Evolutionary conservation across 2,797 vertebrate genomes (phyloP).

Genomic region (Lithobates pipiens): DNA sequence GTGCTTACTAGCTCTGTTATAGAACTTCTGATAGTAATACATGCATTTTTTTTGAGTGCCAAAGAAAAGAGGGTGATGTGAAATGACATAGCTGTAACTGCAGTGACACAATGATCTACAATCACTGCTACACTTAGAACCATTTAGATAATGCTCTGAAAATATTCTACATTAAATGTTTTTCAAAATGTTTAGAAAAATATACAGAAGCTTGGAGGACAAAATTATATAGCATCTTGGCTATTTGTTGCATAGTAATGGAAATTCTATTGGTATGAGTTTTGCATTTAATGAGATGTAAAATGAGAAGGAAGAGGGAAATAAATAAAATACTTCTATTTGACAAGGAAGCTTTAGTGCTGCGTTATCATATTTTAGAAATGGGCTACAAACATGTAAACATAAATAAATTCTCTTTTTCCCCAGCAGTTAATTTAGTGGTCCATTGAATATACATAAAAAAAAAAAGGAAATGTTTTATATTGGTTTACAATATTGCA

Average conservation of each 20-base stretch:
- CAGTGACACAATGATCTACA: conserved; percentile 12
- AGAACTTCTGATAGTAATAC: neutral
- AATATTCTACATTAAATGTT: conserved; percentile 30
- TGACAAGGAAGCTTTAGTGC: conserved; percentile 37
- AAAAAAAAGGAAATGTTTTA: neutral
- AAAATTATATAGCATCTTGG: conserved; percentile 11
- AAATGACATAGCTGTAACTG: neutral
- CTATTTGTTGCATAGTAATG: conserved; percentile 39
- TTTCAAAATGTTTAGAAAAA: neutral
- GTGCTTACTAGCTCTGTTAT: conserved; percentile 20
- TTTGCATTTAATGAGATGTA: conserved; percentile 40
- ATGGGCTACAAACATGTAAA: conserved; percentile 14
- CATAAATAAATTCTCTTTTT: conserved; percentile 32
- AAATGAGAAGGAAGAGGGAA: conserved; percentile 20
- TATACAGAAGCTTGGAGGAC: conserved; percentile 11
- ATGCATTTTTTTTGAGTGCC: neutral
- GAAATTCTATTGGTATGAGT: conserved; percentile 23
- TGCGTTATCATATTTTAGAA: conserved; percentile 7
- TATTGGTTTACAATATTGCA: neutral
- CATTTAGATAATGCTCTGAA: conserved; percentile 28
- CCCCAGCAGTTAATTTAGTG: conserved; percentile 15
- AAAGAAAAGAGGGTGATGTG: neutral
- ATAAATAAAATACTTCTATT: conserved; percentile 38
- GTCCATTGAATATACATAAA: conserved; percentile 6
- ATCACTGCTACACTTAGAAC: conserved; percentile 34